These are phyloP conservation scores for Sebastes miniatus DNA, from an alignment of 2,797 vertebrate genomes.

Conservation along the genomic window DNA sequence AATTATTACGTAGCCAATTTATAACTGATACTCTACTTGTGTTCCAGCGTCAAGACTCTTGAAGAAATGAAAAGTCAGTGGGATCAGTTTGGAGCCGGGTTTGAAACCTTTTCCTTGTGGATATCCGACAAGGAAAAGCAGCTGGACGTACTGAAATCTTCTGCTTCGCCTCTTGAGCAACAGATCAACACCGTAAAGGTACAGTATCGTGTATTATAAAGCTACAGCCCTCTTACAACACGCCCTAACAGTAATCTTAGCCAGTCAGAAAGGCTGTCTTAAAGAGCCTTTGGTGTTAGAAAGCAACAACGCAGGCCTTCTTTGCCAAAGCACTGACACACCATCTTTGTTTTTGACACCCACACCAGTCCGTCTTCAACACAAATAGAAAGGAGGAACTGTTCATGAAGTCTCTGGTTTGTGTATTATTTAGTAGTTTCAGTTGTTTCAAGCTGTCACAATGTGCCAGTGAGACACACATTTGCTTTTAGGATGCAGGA, in stretches of 20 bases:
- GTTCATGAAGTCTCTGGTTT: not conserved
- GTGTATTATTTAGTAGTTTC: not conserved
- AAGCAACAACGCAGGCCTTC: not conserved
- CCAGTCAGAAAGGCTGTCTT: not conserved
- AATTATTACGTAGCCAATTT: not conserved
- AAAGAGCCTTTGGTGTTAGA: not conserved
- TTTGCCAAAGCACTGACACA: not conserved
- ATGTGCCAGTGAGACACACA: not conserved
- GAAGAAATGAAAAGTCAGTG: conserved; percentile 92
- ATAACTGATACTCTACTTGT: not conserved
- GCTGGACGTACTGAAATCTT: conserved; percentile 84
- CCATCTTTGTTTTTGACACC: not conserved
- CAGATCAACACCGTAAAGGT: conserved; percentile 92
- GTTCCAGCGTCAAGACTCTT: conserved; percentile 89
- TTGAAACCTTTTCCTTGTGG: conserved; percentile 92
- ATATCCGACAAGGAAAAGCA: conserved; percentile 93
- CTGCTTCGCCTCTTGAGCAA: conserved; percentile 82
- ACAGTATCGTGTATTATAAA: not conserved
- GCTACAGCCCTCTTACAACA: not conserved
- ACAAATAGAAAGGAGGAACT: not conserved
- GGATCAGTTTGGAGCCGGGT: conserved; percentile 89
- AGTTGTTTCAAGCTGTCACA: not conserved
- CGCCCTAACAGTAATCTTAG: not conserved
- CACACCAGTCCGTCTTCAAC: no score
- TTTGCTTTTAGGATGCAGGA: not conserved